phyloP scores from a whole-genome alignment of 2,888 invertebrate genomes.

The Hydroisotoma schaefferi region DNA sequence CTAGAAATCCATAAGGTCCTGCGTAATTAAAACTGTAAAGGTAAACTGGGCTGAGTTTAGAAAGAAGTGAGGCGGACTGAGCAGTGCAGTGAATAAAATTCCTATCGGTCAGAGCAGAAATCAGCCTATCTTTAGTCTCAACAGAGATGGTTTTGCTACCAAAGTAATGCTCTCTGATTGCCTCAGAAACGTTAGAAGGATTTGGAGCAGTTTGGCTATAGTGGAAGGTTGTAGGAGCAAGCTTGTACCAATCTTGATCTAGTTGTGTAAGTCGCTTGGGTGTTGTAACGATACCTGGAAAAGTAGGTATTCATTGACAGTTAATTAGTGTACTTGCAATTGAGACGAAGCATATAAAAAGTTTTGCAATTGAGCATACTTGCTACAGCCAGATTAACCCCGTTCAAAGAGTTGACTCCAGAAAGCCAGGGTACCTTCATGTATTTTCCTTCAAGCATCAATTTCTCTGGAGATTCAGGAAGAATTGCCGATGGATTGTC shows the following conservation, averaged over 20 bases:
- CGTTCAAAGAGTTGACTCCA: slow-evolving; percentile 32
- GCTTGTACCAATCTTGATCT: slow-evolving; percentile 25
- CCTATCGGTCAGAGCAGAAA: slow-evolving; percentile 29
- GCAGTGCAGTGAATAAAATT: slow-evolving; percentile 33
- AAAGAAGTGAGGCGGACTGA: slow-evolving; percentile 21
- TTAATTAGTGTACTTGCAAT: no score
- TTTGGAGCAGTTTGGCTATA: slow-evolving; percentile 31
- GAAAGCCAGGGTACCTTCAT: slow-evolving; percentile 27
- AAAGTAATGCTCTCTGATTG: slow-evolving; percentile 34
- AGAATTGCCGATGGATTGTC: slow-evolving; percentile 23
- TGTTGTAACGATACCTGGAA: slow-evolving; percentile 18
- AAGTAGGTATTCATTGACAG: neutral
- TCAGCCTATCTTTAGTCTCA: slow-evolving; percentile 24
- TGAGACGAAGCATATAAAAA: no score
- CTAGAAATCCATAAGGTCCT: slow-evolving; percentile 17
- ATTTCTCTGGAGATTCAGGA: slow-evolving; percentile 30
- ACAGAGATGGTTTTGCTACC: slow-evolving; percentile 14
- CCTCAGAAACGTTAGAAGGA: slow-evolving; percentile 22
- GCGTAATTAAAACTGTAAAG: slow-evolving; percentile 27
- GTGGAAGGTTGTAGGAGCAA: slow-evolving; percentile 33
- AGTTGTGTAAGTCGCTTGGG: slow-evolving; percentile 21
- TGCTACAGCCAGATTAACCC: slow-evolving; percentile 25
- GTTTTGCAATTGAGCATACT: neutral
- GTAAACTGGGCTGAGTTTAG: slow-evolving; percentile 27
- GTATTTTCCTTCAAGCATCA: slow-evolving; percentile 27